Base-by-base conservation (phyloP, 1,140 invertebrate genomes). In the Psilanteris sp. region DNA sequence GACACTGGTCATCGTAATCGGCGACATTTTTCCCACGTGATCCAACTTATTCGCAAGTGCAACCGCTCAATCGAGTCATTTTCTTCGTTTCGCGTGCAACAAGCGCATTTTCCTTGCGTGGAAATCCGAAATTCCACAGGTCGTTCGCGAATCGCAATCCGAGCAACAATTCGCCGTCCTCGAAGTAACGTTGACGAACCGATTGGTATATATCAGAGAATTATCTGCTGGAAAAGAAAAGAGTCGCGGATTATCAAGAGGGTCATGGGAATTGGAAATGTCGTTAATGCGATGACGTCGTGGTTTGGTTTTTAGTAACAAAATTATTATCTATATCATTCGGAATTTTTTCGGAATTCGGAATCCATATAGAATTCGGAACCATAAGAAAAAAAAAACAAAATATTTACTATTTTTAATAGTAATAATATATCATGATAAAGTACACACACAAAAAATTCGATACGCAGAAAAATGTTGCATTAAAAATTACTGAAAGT, bases 151-250 rank as follows among this genome's bases (percentile, higher is more conserved):
- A n/a, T n/a, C n/a, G n/a, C n/a, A n/a, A n/a, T 32, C n/a, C 34
- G 36, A 20, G 24, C 36, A 18, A n/a, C n/a, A 54, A 24, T 41
- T 55, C 37, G 16, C 48, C 39, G 27, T 54, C 62, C 67, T 57
- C 55, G 67, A 72, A 72, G 67, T 55, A 61, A 29, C 34, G 34
- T 31, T 20, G 24, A 39, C 66, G 18, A 68, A 57, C 50, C 20
- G 22, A 37, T n/a, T n/a, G 7, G 54, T 24, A 71, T 68, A 68
- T 15, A 24, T 26, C 41, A 3, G 26, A 7, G 32, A 15, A 11
- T 37, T 71, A 71, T 71, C 67, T 71, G 46, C 18, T 44, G 46
- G 61, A 46, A 46, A 44, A 22, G 44, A 61, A 54, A 36, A 52
- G 36, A 61, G 37, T 59, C 39, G 14, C 10, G 15, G 8, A 27